Conservation (phyloP, 2,797 vertebrate species). For the Spheniscus humboldti region DNA sequence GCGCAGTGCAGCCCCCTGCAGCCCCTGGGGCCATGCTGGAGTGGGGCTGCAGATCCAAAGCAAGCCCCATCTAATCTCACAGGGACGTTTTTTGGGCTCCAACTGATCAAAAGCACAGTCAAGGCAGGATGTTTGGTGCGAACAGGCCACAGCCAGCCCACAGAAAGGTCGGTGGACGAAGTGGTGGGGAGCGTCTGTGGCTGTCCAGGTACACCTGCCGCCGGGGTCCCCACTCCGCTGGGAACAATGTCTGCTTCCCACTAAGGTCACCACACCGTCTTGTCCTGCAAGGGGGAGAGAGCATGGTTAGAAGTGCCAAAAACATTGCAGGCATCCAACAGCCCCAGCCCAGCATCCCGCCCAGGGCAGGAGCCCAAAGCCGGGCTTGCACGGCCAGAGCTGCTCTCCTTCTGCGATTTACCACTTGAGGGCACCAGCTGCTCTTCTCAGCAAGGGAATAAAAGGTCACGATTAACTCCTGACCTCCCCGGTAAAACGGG, state of each 20-base stretch:
- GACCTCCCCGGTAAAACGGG: background rate
- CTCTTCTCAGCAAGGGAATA: constrained; percentile 45
- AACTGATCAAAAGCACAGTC: background rate
- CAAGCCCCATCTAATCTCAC: background rate
- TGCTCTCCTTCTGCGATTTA: background rate
- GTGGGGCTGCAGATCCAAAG: background rate
- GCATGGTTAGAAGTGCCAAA: background rate
- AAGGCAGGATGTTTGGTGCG: background rate
- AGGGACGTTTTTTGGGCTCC: background rate
- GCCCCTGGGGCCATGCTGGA: background rate
- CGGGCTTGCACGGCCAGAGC: background rate
- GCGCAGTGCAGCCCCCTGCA: background rate
- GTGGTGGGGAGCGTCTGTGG: background rate
- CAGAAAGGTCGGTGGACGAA: background rate
- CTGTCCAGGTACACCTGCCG: background rate
- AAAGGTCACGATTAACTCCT: constrained; percentile 33
- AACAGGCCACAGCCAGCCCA: background rate
- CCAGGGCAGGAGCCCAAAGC: background rate
- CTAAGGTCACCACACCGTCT: background rate
- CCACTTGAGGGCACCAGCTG: constrained; percentile 64
- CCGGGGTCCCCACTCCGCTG: background rate
- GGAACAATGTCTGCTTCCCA: background rate
- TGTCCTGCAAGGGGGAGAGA: constrained; percentile 29
- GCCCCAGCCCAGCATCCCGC: no score
- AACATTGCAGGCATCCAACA: accelerated